Base-by-base conservation (phyloP, 2,888 invertebrate genomes). In the Muscina levida region DNA sequence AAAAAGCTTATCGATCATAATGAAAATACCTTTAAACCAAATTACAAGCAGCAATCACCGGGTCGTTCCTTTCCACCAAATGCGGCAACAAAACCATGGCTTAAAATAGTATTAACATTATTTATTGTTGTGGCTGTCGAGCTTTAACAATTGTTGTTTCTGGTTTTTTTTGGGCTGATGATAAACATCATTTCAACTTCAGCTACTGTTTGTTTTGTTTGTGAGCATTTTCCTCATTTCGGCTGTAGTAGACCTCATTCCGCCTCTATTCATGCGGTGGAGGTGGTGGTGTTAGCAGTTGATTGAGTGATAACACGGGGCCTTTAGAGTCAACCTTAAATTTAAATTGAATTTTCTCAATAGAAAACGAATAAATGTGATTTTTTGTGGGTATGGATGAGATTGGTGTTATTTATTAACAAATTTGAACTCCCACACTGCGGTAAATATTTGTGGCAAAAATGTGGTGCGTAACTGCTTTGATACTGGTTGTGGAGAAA, bases 231-330 rank as follows among this genome's bases (percentile, higher is more conserved):
- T 31, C 8, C 3, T 5, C 31, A n/a, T n/a, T n/a, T n/a, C n/a
- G n/a, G n/a, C n/a, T n/a, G n/a, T n/a, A n/a, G n/a, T n/a, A n/a
- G n/a, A n/a, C n/a, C n/a, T n/a, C 51, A 51, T 51, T 51, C 19
- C 19, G 22, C 17, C 5, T 51, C 11, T 19, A 19, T 31, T 31
- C 31, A 8, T 31, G 31, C 8, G 31, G n/a, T n/a, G n/a, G n/a
- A n/a, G 11, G 17, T 51, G 59, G 62, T 59, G 37, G 37, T 37
- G 37, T 39, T 59, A 39, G 19, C 62, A 42, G 42, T 11, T 70
- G 62, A 74, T 81, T 77, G 56, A 68, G 62, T 74, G 77, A 68
- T 56, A 74, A 71, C 11, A 66, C 10, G 42, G 51, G 59, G 66
- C n/a, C n/a, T 44, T 68, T 53, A 22, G 53, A n/a, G 11, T 24